These are phyloP conservation scores for Alviniconcha marisindica DNA, from an alignment of 1,140 invertebrate genomes.

Conservation along the genomic window DNA sequence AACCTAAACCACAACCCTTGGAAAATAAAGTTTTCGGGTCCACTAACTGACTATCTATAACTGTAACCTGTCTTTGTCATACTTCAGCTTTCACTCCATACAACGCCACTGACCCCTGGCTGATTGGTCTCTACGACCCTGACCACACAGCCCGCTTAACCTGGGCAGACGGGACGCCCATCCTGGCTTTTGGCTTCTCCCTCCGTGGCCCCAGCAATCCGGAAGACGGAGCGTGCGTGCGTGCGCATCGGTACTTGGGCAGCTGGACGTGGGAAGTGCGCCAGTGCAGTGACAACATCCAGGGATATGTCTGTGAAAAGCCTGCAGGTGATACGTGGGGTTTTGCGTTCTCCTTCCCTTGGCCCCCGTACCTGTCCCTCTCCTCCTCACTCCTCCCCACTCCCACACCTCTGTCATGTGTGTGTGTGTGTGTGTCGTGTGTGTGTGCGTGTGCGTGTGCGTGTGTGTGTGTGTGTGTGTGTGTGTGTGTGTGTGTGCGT, in stretches of 20 bases:
- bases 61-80: too few species aligned
- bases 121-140: background rate
- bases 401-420: too few species aligned
- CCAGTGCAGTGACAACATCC: background rate
- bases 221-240: background rate
- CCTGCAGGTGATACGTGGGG: background rate
- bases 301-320: background rate
- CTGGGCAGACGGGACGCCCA: background rate
- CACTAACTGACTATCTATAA: too few species aligned
- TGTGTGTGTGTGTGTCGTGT: too few species aligned
- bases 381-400: too few species aligned
- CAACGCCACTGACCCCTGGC: background rate
- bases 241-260: background rate
- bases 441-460: too few species aligned
- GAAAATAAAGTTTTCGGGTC: too few species aligned
- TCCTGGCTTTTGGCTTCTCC: background rate
- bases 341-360: background rate
- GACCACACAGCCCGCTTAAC: background rate
- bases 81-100: background rate
- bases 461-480: background rate
- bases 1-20: too few species aligned
- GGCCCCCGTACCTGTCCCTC: too few species aligned
- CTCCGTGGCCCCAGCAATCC: background rate
- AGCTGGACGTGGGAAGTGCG: background rate
- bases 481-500: constrained; percentile 7